Conservation (phyloP, 2,888 invertebrate species). For the Sphaerophoria taeniata region DNA sequence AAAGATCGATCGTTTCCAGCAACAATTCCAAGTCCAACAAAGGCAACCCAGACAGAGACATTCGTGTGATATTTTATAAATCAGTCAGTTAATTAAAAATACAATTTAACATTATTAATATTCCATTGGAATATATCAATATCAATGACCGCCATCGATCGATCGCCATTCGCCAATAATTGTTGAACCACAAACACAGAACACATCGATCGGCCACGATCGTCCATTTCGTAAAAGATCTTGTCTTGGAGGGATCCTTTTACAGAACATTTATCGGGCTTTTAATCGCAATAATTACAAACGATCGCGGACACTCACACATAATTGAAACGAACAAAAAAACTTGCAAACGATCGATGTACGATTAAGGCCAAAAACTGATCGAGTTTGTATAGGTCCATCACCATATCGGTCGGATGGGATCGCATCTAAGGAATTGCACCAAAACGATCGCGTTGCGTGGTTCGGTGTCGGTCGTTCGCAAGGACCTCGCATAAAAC, state of each 20-base stretch:
- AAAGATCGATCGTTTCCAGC: constrained; percentile 38
- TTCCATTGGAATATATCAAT: constrained; percentile 75
- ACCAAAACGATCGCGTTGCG: not conserved
- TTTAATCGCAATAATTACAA: constrained; percentile 71
- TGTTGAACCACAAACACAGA: too few species aligned
- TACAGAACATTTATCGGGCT: constrained; percentile 65
- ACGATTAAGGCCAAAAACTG: constrained; percentile 69
- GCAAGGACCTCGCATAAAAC: too few species aligned
- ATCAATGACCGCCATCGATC: constrained; percentile 63
- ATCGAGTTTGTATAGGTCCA: constrained; percentile 74
- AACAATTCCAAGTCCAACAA: constrained; percentile 32
- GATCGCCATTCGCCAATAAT: too few species aligned
- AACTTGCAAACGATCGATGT: constrained; percentile 10
- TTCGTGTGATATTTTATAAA: constrained; percentile 71
- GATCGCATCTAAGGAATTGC: constrained; percentile 62
- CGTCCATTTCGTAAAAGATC: constrained; percentile 44
- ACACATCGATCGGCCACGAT: constrained; percentile 19
- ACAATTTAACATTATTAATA: constrained; percentile 75
- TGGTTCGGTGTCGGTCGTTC: too few species aligned
- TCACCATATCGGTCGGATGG: constrained; percentile 71
- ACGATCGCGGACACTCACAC: constrained; percentile 62
- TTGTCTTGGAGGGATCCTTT: constrained; percentile 50
- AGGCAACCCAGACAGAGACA: constrained; percentile 37
- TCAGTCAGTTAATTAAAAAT: constrained; percentile 75
- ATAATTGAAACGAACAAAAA: constrained; percentile 15